Evolutionary conservation across 1,140 invertebrate species (phyloP).

Genomic region (Agrypnia vestita): DNA sequence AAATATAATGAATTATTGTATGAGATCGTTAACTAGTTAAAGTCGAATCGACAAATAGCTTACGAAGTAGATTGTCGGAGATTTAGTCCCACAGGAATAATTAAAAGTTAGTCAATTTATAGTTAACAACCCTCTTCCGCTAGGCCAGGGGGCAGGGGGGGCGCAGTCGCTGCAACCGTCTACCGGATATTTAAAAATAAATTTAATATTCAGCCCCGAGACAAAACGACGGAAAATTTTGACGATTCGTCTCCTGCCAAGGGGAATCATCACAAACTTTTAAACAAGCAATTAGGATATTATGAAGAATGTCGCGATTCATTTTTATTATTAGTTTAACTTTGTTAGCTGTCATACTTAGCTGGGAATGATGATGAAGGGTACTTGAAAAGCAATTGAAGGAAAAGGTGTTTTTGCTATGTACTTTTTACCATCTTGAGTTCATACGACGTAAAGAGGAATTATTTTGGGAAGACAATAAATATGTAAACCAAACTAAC

Average conservation of each 20-base stretch:
- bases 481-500: too few relatives aligned
- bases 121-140: constrained; percentile 13
- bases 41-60: constrained; percentile 16
- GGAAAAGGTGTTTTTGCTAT: too few relatives aligned
- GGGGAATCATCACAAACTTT: constrained; percentile 1
- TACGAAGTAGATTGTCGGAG: constrained; percentile 1
- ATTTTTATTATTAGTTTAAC: background rate
- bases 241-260: constrained; percentile 13
- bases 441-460: too few relatives aligned
- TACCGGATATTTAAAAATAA: constrained; percentile 56
- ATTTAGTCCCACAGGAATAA: constrained; percentile 34
- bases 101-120: constrained; percentile 41
- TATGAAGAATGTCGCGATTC: constrained; percentile 13
- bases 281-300: constrained; percentile 36
- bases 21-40: background rate
- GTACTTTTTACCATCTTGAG: too few relatives aligned
- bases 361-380: too few relatives aligned
- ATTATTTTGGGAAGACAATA: too few relatives aligned
- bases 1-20: too few relatives aligned
- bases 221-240: background rate
- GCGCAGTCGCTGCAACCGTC: constrained; percentile 43
- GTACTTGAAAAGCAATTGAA: too few relatives aligned
- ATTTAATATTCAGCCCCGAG: constrained; percentile 41
- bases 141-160: constrained; percentile 34
- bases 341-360: constrained; percentile 10